Conservation (phyloP, 2,888 invertebrate genomes). For the Dolichomitus sp. region DNA sequence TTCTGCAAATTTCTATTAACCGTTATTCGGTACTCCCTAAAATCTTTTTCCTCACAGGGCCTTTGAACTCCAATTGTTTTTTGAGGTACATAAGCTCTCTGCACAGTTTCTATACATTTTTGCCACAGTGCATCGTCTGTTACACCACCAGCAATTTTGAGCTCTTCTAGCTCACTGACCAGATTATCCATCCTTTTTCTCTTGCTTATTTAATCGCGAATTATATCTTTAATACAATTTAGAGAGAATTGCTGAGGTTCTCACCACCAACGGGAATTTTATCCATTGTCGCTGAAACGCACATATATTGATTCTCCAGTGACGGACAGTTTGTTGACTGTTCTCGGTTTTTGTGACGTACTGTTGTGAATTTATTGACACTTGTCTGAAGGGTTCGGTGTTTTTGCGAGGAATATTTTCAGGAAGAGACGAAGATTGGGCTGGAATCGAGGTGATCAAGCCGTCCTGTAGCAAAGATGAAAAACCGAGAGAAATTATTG, state of each 20-base stretch:
- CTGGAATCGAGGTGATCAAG: background rate
- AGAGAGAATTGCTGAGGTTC: background rate
- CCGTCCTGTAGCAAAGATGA: background rate
- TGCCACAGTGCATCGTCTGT: conserved; percentile 72
- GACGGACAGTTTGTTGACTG: conserved; percentile 2
- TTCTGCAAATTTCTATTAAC: conserved; percentile 77
- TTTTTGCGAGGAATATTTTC: background rate
- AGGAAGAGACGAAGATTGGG: background rate
- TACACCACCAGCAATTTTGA: conserved; percentile 72
- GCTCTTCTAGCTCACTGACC: conserved; percentile 73
- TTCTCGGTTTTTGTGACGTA: background rate
- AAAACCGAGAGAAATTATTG: background rate
- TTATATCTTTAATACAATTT: background rate
- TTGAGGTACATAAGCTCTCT: conserved; percentile 76
- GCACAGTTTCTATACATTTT: conserved; percentile 74
- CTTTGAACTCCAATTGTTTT: conserved; percentile 70
- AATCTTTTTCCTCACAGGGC: conserved; percentile 81
- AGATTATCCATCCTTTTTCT: conserved; percentile 75
- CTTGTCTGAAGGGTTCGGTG: background rate
- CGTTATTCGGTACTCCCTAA: conserved; percentile 73
- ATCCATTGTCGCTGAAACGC: background rate
- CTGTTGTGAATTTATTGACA: background rate
- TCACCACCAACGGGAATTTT: background rate
- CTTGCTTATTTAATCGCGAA: background rate
- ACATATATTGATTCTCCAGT: background rate